These are phyloP conservation scores for Carassius gibelio DNA, from an alignment of 2,113 vertebrate species.

Conservation along the genomic window DNA sequence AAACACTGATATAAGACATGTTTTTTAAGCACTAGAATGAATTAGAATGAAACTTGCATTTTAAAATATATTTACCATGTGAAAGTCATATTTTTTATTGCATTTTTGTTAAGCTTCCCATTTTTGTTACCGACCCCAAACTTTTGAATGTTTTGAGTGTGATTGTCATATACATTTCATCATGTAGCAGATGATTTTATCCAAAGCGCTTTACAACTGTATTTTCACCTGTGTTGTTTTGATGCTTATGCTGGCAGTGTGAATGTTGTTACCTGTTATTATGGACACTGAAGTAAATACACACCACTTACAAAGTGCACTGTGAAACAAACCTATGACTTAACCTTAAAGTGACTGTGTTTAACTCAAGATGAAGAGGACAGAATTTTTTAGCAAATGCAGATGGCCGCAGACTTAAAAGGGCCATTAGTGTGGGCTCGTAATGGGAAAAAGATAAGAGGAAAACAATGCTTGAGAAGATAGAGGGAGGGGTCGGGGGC, in stretches of 20 bases:
- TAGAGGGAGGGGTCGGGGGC: slow-evolving; percentile 23
- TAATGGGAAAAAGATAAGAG: slow-evolving; percentile 81
- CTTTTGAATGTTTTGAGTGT: too few species aligned
- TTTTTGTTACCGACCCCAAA: too few species aligned
- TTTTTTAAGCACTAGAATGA: too few species aligned
- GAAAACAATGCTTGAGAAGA: slow-evolving; percentile 64
- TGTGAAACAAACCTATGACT: slow-evolving; percentile 55
- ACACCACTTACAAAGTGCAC: slow-evolving; percentile 66
- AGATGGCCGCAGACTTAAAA: slow-evolving; percentile 76
- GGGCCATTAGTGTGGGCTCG: slow-evolving; percentile 74
- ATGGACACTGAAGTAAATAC: slow-evolving; percentile 43
- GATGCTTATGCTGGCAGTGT: not conserved
- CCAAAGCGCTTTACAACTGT: too few species aligned
- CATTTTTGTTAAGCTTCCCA: too few species aligned
- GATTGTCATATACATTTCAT: too few species aligned
- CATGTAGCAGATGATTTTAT: too few species aligned
- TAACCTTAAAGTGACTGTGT: slow-evolving; percentile 59
- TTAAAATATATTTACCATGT: too few species aligned
- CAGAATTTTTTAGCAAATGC: slow-evolving; percentile 69
- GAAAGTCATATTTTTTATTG: too few species aligned
- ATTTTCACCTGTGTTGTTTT: not conserved
- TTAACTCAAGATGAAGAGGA: slow-evolving; percentile 69
- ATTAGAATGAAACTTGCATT: too few species aligned
- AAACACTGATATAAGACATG: not conserved
- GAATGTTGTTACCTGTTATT: not conserved